Conservation (phyloP, 2,797 vertebrate genomes). For the Enteromius radiatus region DNA sequence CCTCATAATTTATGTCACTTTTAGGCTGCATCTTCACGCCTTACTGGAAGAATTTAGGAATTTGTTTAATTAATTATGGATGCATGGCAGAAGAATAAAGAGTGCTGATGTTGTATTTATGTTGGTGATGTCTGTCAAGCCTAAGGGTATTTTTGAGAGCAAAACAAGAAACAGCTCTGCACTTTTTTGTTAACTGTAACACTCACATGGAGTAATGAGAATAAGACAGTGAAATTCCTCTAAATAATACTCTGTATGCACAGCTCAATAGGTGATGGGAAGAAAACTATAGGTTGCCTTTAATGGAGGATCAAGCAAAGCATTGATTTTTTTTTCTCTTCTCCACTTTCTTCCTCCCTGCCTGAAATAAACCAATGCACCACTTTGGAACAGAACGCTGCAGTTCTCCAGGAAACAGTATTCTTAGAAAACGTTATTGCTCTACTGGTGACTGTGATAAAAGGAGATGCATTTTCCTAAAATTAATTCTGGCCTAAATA, state of each 20-base stretch:
- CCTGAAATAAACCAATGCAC: constrained; percentile 54
- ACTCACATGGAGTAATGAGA: background rate
- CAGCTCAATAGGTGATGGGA: background rate
- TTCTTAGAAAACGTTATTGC: constrained; percentile 66
- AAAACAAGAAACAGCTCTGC: background rate
- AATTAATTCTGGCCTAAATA: constrained; percentile 60
- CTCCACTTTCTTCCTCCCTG: background rate
- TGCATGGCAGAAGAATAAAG: background rate
- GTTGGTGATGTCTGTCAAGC: constrained; percentile 8
- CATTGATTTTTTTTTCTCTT: constrained; percentile 33
- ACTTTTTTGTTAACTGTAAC: background rate
- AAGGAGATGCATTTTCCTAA: constrained; percentile 49
- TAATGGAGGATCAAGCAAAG: constrained; percentile 7
- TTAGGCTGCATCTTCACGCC: background rate
- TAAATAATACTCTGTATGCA: background rate
- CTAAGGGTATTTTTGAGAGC: background rate
- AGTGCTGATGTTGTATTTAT: constrained; percentile 6
- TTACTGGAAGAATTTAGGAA: background rate
- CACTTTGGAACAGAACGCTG: constrained; percentile 54
- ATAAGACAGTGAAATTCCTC: background rate
- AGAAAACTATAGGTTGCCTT: background rate
- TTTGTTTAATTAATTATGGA: background rate
- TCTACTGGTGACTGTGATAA: constrained; percentile 58
- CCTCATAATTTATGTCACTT: background rate
- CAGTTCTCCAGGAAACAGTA: constrained; percentile 38